Conservation (phyloP, 1,140 invertebrate species). For the Drosophila sproati region DNA sequence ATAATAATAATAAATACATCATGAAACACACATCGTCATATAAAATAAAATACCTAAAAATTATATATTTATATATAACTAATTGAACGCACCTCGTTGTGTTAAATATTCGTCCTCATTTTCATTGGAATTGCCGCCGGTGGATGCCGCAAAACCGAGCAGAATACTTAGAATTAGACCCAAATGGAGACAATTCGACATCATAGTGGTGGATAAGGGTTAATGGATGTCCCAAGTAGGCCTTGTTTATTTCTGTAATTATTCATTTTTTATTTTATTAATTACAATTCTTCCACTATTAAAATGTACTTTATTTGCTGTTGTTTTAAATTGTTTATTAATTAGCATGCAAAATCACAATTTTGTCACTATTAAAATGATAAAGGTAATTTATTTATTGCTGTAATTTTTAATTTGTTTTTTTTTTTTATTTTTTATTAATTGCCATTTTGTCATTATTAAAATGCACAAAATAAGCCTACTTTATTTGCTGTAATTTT, state of each 20-base stretch:
- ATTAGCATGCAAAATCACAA: no score
- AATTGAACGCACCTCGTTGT: conserved; percentile 64
- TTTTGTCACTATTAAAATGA: no score
- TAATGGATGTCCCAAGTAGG: neutral
- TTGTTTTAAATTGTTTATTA: no score
- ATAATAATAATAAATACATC: no score
- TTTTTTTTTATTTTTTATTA: neutral
- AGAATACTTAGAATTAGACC: conserved; percentile 26
- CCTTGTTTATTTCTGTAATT: conserved; percentile 18
- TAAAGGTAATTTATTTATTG: no score
- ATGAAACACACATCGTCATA: no score
- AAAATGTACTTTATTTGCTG: neutral
- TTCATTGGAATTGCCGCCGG: conserved; percentile 61
- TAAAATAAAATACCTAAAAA: no score
- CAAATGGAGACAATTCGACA: conserved; percentile 16
- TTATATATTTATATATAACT: neutral
- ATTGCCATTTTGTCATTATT: no score
- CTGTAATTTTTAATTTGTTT: neutral
- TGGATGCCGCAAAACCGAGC: conserved; percentile 19
- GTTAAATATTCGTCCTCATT: conserved; percentile 79
- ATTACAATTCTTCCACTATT: neutral
- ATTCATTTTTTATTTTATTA: no score
- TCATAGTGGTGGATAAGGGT: conserved; percentile 21
- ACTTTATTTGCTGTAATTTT: no score
- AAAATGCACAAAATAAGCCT: no score